These are phyloP conservation scores for Azemiops feae DNA, from an alignment of 2,113 vertebrate genomes.

Conservation along the genomic window DNA sequence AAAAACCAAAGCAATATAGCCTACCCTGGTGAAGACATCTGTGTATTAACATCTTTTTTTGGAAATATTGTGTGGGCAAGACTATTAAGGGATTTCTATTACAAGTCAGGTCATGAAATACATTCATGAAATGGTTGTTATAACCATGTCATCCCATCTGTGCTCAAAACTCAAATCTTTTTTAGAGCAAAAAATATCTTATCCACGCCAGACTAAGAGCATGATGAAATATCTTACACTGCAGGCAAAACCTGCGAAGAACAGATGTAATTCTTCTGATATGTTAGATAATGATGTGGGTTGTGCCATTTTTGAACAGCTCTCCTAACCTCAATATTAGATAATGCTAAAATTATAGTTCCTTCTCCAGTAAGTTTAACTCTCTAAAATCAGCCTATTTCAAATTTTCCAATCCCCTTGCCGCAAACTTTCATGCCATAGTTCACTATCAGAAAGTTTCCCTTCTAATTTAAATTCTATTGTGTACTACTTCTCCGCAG, in stretches of 20 bases:
- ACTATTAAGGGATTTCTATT: slow-evolving; percentile 6
- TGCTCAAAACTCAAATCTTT: slow-evolving; percentile 16
- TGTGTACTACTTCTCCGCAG: slow-evolving; percentile 48
- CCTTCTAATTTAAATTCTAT: slow-evolving; percentile 42
- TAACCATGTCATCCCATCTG: background rate
- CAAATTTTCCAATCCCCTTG: slow-evolving; percentile 7
- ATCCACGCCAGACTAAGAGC: slow-evolving; percentile 2
- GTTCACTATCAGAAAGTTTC: slow-evolving; percentile 45
- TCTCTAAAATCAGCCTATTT: slow-evolving; percentile 44
- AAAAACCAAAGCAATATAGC: background rate
- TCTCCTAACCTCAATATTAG: slow-evolving; percentile 34
- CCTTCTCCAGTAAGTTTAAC: slow-evolving; percentile 56
- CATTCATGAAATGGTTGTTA: background rate
- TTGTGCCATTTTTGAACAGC: slow-evolving; percentile 45
- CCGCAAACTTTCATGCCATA: background rate
- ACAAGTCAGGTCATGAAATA: background rate
- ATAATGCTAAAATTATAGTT: slow-evolving; percentile 31
- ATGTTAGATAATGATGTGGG: slow-evolving; percentile 34
- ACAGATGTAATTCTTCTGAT: slow-evolving; percentile 25
- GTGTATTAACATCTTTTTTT: background rate
- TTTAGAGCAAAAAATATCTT: background rate
- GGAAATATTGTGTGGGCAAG: background rate
- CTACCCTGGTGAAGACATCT: background rate
- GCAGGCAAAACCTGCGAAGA: slow-evolving; percentile 20
- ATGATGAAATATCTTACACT: background rate